Evolutionary conservation across 2,888 invertebrate genomes (phyloP), one percentile per base, ranked within the genome.

Genomic region (Micropterix aruncella): DNA sequence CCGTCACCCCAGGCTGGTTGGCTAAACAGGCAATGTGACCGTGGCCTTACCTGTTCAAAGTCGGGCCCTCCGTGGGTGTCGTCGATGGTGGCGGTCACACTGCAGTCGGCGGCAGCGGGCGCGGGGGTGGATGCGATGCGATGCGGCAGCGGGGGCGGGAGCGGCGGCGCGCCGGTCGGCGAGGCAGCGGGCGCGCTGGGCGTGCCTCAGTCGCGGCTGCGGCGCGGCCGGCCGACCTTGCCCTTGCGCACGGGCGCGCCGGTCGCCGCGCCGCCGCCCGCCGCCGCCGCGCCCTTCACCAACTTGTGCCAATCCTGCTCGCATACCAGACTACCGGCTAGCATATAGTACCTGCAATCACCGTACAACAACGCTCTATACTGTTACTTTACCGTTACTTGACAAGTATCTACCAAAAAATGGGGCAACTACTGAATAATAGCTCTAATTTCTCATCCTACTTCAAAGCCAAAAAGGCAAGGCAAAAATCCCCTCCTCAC

Each of bases 281-380:
- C 68, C 52, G 76, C 72, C 59, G 76, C 79, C 54, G 80, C 80
- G 54, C 74, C 77, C 69, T 89, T 88, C 66, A 89, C 79, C 61
- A 92, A 75, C 70, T 92, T 92, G 69, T 91, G 88, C 83, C 90
- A 93, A 73, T 94, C 93, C 68, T 91, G 87, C 70, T 94, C 94
- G 74, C 94, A 94, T 52, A 93, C 85, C 60, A 92, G 77, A 60
- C 83, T 83, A 52, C 92, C 93, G 60, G 88, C 85, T 56, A 93
- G 74, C 75, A 93, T 80, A 69, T 90, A 88, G 73, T 89, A 93
- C 73, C 82, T 81, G 61, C 18, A 55, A n/a, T n/a, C n/a, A n/a
- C n/a, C 56, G 38, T 19, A 45, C 19, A 46, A 40, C 44, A 27
- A 19, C 44, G 27, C 43, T 42, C 41, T 40, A 41, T 14, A 41